A percentile compares a stretch with the other conserved stretches of the same genome.
Conservation (phyloP, 2,113 vertebrate species). For the Phylloscopus whistleri region DNA sequence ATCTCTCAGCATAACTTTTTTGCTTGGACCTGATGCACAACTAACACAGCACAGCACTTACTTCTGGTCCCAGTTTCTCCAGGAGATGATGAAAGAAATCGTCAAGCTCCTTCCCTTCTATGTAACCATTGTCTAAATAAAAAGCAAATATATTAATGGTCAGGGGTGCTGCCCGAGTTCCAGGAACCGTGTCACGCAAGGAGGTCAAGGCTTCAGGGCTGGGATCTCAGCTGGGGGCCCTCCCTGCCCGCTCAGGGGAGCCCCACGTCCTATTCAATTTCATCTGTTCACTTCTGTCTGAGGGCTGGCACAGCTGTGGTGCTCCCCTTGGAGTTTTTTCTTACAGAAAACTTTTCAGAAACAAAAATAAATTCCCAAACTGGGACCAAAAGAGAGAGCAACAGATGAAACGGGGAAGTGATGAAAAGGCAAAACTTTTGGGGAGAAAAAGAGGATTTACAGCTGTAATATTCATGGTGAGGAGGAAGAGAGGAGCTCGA, state of each 20-base stretch:
- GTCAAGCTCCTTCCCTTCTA: slow-evolving; percentile 91
- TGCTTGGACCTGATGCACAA: not conserved
- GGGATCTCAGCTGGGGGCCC: not conserved
- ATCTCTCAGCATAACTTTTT: not conserved
- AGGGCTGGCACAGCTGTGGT: fast-evolving
- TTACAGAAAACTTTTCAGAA: not conserved
- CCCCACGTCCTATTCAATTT: fast-evolving
- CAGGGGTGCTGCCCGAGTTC: fast-evolving
- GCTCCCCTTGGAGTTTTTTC: not conserved
- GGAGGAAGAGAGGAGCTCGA: not conserved
- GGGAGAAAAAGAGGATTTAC: not conserved
- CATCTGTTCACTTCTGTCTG: fast-evolving
- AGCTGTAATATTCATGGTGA: fast-evolving
- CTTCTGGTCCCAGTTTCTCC: slow-evolving; percentile 76
- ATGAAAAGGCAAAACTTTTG: not conserved
- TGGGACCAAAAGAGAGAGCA: fast-evolving
- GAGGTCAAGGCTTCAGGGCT: fast-evolving
- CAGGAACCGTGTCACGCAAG: fast-evolving
- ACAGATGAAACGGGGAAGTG: fast-evolving
- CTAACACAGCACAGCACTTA: slow-evolving; percentile 34
- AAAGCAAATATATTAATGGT: not conserved
- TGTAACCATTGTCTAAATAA: slow-evolving; percentile 90
- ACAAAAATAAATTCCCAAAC: not conserved
- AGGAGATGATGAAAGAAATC: slow-evolving; percentile 88
- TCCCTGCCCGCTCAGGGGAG: fast-evolving